These are phyloP conservation scores for Monopis laevigella DNA, from an alignment of 2,888 invertebrate species.

Conservation along the genomic window DNA sequence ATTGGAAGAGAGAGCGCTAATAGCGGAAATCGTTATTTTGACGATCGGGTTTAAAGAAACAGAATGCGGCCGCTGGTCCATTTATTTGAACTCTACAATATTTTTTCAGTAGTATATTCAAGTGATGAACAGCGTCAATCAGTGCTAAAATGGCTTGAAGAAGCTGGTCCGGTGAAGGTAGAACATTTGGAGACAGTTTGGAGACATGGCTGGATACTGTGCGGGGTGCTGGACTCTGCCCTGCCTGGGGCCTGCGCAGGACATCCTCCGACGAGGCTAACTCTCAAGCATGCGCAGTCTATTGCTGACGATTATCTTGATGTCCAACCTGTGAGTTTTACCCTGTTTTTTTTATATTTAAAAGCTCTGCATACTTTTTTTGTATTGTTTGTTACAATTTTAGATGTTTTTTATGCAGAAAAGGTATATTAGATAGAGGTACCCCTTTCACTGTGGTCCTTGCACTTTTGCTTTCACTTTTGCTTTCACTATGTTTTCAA, in stretches of 20 bases:
- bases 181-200: conserved; percentile 63
- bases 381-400: too few species aligned
- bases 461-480: too few species aligned
- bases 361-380: too few species aligned
- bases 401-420: too few species aligned
- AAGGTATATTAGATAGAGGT: too few species aligned
- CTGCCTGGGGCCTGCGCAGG: conserved; percentile 71
- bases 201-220: conserved; percentile 69
- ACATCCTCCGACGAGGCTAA: conserved; percentile 55
- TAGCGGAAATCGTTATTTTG: too few species aligned
- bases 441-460: too few species aligned
- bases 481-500: too few species aligned
- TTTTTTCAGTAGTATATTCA: conserved; percentile 47
- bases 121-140: conserved; percentile 51
- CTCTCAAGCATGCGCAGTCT: conserved; percentile 64
- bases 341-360: too few species aligned
- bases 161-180: conserved; percentile 42
- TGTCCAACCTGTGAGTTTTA: conserved; percentile 65
- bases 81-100: background rate
- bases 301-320: conserved; percentile 70
- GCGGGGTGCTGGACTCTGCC: conserved; percentile 65
- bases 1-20: too few species aligned
- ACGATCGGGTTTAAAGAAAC: too few species aligned
- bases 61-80: too few species aligned
- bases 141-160: conserved; percentile 51